Evolutionary conservation across 2,888 invertebrate species (phyloP).

Genomic region (Trissoscelio sp.): DNA sequence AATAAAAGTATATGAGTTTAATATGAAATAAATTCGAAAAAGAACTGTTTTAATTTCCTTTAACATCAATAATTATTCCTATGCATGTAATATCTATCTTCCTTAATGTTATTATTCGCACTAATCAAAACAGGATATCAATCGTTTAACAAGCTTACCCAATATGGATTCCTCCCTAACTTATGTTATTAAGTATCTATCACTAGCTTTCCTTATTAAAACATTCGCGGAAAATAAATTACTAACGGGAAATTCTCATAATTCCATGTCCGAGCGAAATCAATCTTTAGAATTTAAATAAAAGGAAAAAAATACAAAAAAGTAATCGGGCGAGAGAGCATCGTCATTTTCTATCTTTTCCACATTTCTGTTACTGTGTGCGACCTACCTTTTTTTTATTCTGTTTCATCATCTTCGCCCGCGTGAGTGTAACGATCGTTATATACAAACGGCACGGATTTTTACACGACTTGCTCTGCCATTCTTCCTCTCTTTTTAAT

Average conservation of each 20-base stretch:
- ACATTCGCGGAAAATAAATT: slow-evolving; percentile 53
- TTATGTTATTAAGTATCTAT: slow-evolving; percentile 49
- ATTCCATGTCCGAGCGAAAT: slow-evolving; percentile 42
- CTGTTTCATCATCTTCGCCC: slow-evolving; percentile 70
- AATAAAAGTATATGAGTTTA: too few relatives aligned
- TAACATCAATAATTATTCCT: too few relatives aligned
- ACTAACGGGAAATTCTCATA: slow-evolving; percentile 10
- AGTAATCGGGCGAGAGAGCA: slow-evolving; percentile 68
- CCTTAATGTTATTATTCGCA: neutral
- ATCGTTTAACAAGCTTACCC: slow-evolving; percentile 46
- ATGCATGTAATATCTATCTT: neutral
- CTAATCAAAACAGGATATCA: slow-evolving; percentile 20
- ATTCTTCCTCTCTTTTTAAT: slow-evolving; percentile 62
- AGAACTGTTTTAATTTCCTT: too few relatives aligned
- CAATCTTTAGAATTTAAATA: slow-evolving; percentile 59
- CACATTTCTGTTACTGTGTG: slow-evolving; percentile 62
- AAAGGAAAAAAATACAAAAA: slow-evolving; percentile 50
- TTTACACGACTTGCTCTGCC: slow-evolving; percentile 61
- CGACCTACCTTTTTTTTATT: slow-evolving; percentile 67
- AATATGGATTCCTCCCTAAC: slow-evolving; percentile 35
- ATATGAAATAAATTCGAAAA: too few relatives aligned
- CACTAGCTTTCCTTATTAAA: slow-evolving; percentile 36
- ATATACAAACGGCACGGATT: slow-evolving; percentile 68
- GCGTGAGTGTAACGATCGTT: slow-evolving; percentile 69
- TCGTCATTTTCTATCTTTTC: slow-evolving; percentile 68